These are phyloP conservation scores for Apeltes quadracus DNA, from an alignment of 2,113 vertebrate genomes.

Conservation along the genomic window DNA sequence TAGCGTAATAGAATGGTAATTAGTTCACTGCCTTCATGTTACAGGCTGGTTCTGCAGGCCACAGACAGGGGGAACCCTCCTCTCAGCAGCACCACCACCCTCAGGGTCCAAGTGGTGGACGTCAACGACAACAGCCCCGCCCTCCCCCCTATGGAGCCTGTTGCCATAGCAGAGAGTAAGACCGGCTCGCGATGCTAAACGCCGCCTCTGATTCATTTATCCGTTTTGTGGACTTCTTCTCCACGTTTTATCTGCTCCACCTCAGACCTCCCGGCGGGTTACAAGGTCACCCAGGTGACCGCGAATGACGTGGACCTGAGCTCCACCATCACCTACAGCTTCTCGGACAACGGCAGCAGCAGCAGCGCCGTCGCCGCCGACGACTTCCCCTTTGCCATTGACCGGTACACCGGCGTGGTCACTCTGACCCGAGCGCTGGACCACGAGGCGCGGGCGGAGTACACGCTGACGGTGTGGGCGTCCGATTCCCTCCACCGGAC, in stretches of 20 bases:
- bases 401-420: slow-evolving; percentile 83
- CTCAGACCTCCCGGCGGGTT: slow-evolving; percentile 86
- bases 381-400: slow-evolving; percentile 83
- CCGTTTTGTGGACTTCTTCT: background rate
- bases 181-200: slow-evolving; percentile 1
- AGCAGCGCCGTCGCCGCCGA: too few relatives aligned
- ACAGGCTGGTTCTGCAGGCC: slow-evolving; percentile 88
- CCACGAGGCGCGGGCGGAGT: slow-evolving; percentile 83
- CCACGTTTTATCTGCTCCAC: slow-evolving; percentile 23
- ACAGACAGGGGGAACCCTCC: slow-evolving; percentile 86
- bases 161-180: slow-evolving; percentile 90
- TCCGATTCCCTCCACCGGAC: slow-evolving; percentile 87
- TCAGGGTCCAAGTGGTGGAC: slow-evolving; percentile 88
- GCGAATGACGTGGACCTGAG: slow-evolving; percentile 87
- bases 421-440: slow-evolving; percentile 83
- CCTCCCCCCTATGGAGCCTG: slow-evolving; percentile 80
- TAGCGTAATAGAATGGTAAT: background rate
- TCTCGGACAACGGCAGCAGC: slow-evolving; percentile 75
- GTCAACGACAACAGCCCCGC: slow-evolving; percentile 89
- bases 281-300: slow-evolving; percentile 82
- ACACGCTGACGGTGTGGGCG: slow-evolving; percentile 78
- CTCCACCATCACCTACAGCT: slow-evolving; percentile 85
- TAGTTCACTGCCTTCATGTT: slow-evolving; percentile 20
- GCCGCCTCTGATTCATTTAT: background rate
- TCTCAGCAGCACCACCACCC: slow-evolving; percentile 79